Percentiles rank a stretch among this genome's conserved stretches.
Evolutionary conservation across 2,113 vertebrate species (phyloP).

Genomic region (Apaloderma vittatum): DNA sequence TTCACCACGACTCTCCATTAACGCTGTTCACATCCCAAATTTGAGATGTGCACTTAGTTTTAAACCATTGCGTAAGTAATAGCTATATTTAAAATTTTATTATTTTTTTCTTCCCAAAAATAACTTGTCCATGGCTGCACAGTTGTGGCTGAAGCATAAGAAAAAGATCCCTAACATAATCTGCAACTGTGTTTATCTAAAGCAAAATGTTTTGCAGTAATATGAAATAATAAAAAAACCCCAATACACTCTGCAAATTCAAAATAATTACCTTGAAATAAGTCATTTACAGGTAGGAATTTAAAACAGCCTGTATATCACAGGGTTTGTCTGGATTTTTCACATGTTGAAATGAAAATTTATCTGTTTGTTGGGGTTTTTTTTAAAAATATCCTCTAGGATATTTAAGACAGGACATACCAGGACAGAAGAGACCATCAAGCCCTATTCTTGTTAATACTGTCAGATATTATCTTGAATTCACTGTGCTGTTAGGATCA

Average conservation of each 20-base stretch:
- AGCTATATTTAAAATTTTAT: neutral
- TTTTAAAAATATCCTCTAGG: neutral
- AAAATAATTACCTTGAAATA: neutral
- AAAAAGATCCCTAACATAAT: neutral
- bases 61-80: neutral
- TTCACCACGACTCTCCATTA: neutral
- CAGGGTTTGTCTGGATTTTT: neutral
- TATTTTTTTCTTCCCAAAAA: neutral
- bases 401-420: neutral
- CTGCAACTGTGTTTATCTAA: neutral
- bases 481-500: conserved; percentile 2
- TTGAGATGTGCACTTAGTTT: accelerated
- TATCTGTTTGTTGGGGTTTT: neutral
- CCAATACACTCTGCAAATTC: neutral
- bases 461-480: conserved; percentile 12
- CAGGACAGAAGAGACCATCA: neutral
- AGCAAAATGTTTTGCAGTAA: neutral
- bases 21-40: neutral
- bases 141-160: neutral
- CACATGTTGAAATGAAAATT: neutral
- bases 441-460: conserved; percentile 10
- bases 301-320: neutral
- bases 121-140: neutral
- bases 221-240: neutral
- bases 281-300: neutral